These are phyloP conservation scores for Paratrypauchen microcephalus DNA, from an alignment of 2,797 vertebrate genomes.

Conservation along the genomic window DNA sequence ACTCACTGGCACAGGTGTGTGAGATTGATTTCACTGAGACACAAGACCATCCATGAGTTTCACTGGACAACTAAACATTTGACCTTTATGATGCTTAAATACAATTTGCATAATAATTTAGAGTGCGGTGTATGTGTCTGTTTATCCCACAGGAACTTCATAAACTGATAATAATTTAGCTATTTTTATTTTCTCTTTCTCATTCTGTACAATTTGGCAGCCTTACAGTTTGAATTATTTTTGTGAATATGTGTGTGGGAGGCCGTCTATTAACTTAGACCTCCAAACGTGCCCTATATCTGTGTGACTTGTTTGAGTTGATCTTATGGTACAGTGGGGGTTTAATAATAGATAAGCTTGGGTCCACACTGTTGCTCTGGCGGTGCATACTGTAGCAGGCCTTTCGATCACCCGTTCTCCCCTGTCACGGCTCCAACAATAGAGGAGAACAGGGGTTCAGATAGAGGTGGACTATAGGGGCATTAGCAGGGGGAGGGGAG, in stretches of 20 bases:
- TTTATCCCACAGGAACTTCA: too few species aligned
- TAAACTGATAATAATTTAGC: too few species aligned
- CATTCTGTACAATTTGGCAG: too few species aligned
- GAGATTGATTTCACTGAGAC: too few species aligned
- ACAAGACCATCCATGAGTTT: too few species aligned
- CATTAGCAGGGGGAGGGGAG: slow-evolving; percentile 47
- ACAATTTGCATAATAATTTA: too few species aligned
- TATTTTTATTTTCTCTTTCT: too few species aligned
- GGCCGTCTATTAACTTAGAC: neutral
- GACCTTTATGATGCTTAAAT: too few species aligned
- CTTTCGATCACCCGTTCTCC: slow-evolving; percentile 11
- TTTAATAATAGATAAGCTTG: slow-evolving; percentile 11
- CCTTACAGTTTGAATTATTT: too few species aligned
- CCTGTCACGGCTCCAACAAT: slow-evolving; percentile 16
- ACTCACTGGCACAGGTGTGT: too few species aligned
- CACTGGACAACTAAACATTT: too few species aligned
- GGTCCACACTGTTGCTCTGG: slow-evolving; percentile 2
- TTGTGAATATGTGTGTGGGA: neutral
- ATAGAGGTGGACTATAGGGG: slow-evolving; percentile 47
- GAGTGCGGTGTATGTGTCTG: too few species aligned
- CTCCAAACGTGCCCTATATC: neutral
- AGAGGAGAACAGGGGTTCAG: slow-evolving; percentile 21
- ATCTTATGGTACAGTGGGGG: neutral
- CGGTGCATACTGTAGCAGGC: slow-evolving; percentile 12
- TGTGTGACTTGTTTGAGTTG: neutral